Evolutionary conservation across 2,888 invertebrate genomes (phyloP).

Genomic region (Papilio demoleus): DNA sequence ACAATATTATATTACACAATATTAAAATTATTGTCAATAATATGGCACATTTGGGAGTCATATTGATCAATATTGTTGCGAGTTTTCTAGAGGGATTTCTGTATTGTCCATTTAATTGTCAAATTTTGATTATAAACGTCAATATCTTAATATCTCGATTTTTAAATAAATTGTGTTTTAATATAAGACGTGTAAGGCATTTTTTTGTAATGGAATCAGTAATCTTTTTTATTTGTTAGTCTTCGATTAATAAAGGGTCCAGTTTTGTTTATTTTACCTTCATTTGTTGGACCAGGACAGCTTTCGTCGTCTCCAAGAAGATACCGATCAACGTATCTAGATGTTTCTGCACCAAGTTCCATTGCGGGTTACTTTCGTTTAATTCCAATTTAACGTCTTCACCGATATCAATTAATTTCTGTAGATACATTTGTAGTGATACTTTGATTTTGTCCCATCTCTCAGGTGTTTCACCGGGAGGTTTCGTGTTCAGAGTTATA

Average conservation of each 20-base stretch:
- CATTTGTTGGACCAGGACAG: constrained; percentile 82
- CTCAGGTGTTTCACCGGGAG: constrained; percentile 77
- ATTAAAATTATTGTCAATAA: too few relatives aligned
- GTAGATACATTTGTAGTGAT: constrained; percentile 73
- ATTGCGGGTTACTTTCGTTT: constrained; percentile 73
- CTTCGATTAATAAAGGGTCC: too few relatives aligned
- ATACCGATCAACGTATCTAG: constrained; percentile 80
- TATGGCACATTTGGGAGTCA: too few relatives aligned
- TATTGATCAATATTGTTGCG: too few relatives aligned
- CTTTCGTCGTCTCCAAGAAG: constrained; percentile 83
- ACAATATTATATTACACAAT: too few relatives aligned
- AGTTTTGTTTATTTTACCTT: constrained; percentile 79
- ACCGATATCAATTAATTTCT: constrained; percentile 76
- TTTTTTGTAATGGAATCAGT: too few relatives aligned
- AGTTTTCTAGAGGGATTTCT: too few relatives aligned
- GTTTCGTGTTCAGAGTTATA: constrained; percentile 76
- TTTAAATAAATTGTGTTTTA: too few relatives aligned
- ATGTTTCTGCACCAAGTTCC: constrained; percentile 70
- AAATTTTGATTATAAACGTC: too few relatives aligned
- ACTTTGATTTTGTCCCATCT: constrained; percentile 79
- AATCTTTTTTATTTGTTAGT: background rate
- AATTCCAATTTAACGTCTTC: constrained; percentile 79
- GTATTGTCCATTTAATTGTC: too few relatives aligned
- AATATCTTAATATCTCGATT: too few relatives aligned
- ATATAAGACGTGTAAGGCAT: too few relatives aligned